These are phyloP conservation scores for Lates japonicus DNA, from an alignment of 2,797 vertebrate species.

Conservation along the genomic window DNA sequence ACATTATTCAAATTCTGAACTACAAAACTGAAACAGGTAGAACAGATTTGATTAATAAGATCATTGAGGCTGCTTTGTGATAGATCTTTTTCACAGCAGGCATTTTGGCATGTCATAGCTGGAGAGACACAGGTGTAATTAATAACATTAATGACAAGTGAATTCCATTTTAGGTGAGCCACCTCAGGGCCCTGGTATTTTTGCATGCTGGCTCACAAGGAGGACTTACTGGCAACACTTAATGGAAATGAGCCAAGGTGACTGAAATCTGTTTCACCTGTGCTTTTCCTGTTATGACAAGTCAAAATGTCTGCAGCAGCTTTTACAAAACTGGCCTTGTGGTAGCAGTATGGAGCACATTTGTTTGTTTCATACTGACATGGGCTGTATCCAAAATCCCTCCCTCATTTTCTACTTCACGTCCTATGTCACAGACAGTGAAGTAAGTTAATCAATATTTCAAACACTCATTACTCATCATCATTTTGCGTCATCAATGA, in stretches of 20 bases:
- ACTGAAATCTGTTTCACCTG: not conserved
- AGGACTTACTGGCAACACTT: not conserved
- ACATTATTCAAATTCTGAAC: not conserved
- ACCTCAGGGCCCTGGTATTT: not conserved
- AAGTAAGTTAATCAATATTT: not conserved
- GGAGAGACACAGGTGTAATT: not conserved
- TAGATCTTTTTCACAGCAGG: not conserved
- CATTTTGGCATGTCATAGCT: not conserved
- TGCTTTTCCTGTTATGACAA: no score
- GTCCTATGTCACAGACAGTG: not conserved
- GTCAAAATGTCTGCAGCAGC: no score
- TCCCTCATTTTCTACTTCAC: not conserved
- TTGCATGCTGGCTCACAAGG: not conserved
- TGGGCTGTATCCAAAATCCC: not conserved
- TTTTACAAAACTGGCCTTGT: not conserved
- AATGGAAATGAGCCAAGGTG: not conserved
- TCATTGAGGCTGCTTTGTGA: not conserved
- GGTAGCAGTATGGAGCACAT: not conserved
- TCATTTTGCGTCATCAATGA: slow-evolving; percentile 2
- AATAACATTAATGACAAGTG: not conserved
- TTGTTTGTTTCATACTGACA: not conserved
- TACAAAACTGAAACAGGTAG: not conserved
- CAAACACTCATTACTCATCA: not conserved
- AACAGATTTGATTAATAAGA: not conserved
- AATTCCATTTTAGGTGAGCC: not conserved